Conservation (phyloP, 2,113 vertebrate genomes). For the Nothobranchius furzeri region DNA sequence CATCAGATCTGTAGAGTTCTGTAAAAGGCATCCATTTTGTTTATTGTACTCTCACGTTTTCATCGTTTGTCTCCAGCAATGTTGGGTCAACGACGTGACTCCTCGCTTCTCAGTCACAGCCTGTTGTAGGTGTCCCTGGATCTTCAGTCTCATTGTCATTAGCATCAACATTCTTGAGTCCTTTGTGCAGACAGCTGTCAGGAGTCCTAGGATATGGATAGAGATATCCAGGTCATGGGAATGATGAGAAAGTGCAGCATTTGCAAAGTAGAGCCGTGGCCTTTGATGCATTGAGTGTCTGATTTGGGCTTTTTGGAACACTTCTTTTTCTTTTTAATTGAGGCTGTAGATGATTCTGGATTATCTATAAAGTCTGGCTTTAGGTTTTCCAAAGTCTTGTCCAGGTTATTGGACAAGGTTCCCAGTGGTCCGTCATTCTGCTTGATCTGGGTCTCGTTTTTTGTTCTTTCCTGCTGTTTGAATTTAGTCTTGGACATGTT, state of each 20-base stretch:
- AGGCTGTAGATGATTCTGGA: conserved; percentile 86
- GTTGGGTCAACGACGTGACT: conserved; percentile 44
- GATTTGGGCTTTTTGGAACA: conserved; percentile 95
- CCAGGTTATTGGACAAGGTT: conserved; percentile 88
- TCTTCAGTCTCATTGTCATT: conserved; percentile 79
- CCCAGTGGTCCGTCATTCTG: conserved; percentile 93
- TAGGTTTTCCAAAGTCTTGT: conserved; percentile 85
- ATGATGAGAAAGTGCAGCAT: conserved; percentile 65
- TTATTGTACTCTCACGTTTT: conserved; percentile 73
- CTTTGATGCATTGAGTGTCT: conserved; percentile 89
- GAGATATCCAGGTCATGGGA: conserved; percentile 74
- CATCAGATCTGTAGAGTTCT: conserved; percentile 82
- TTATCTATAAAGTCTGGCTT: conserved; percentile 86
- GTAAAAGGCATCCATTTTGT: conserved; percentile 86
- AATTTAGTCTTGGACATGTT: conserved; percentile 92
- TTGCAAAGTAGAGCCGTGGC: conserved; percentile 64
- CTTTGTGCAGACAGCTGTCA: conserved; percentile 50
- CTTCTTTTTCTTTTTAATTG: conserved; percentile 93
- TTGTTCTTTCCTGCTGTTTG: conserved; percentile 80
- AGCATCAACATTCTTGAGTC: conserved; percentile 76
- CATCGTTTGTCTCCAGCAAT: conserved; percentile 60
- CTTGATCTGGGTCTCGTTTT: conserved; percentile 90
- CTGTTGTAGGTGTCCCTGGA: conserved; percentile 72
- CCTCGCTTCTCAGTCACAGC: conserved; percentile 67
- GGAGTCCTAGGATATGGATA: conserved; percentile 79